Conservation (phyloP, 2,888 invertebrate genomes). For the Nudaria mundana region DNA sequence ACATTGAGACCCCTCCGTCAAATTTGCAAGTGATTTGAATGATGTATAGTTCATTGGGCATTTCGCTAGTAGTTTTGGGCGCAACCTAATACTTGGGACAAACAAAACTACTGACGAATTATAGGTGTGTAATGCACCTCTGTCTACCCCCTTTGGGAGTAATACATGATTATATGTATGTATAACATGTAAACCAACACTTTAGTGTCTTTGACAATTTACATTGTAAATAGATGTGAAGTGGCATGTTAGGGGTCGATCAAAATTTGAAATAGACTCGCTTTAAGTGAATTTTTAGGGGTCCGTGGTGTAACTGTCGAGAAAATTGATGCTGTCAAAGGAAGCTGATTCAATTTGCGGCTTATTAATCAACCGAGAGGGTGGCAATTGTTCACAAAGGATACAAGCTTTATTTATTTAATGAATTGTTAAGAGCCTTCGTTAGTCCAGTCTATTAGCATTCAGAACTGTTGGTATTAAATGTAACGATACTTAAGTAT, state of each 20-base stretch:
- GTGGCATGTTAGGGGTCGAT: slow-evolving; percentile 76
- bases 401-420: slow-evolving; percentile 45
- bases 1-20: too few species aligned
- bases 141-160: too few species aligned
- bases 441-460: background rate
- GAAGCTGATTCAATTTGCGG: slow-evolving; percentile 71
- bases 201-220: slow-evolving; percentile 72
- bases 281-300: slow-evolving; percentile 76
- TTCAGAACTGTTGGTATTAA: background rate
- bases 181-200: slow-evolving; percentile 50
- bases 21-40: too few species aligned
- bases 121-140: too few species aligned
- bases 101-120: too few species aligned
- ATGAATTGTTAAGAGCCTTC: slow-evolving; percentile 40
- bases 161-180: slow-evolving; percentile 10
- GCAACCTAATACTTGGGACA: too few species aligned
- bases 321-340: slow-evolving; percentile 80
- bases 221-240: slow-evolving; percentile 76
- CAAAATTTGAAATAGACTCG: slow-evolving; percentile 76
- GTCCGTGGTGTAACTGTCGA: slow-evolving; percentile 57
- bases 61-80: too few species aligned
- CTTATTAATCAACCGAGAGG: slow-evolving; percentile 69
- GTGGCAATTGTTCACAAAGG: slow-evolving; percentile 40
- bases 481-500: too few species aligned
- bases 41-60: too few species aligned